Base-by-base conservation (phyloP, 2,888 invertebrate genomes). In the Seira musarum region DNA sequence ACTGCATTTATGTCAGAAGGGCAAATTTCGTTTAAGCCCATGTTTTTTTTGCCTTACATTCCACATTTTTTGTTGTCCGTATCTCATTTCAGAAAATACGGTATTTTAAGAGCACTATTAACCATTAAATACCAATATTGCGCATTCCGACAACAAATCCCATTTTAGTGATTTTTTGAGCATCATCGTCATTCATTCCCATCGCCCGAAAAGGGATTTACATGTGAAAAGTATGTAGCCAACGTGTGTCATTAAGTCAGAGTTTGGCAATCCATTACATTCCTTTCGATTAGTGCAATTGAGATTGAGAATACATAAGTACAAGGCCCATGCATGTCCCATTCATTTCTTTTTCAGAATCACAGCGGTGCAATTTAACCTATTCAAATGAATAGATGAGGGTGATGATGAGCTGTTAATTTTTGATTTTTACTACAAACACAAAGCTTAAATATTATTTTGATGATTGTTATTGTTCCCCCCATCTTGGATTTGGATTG, bases 201-300 rank as follows among this genome's bases (percentile, higher is more conserved):
- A 63, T 21, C 57, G 64, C 71, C 72, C 72, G 72, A 72, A 72
- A 72, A 72, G 65, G 72, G 72, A 72, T 72, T 71, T 72, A 72
- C 72, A 72, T 46, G 40, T 72, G 46, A 24, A 57, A 57, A 57
- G 57, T 57, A 72, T 72, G 64, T 64, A 64, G 61, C 63, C n/a
- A n/a, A 71, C 64, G 53, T 24, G 35, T n/a, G 53, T 65, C 72
- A 72, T 72, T 64, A 72, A 72, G 19, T 64, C 64, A 72, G 24
- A 24, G 25, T 72, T 72, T 72, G 64, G 49, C 53, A 72, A 64
- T 57, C 65, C 72, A 19, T n/a, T n/a, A n/a, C n/a, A n/a, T 72
- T 25, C 25, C 65, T 63, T 72, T 49, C 72, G 57, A 57, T 57
- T 57, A 57, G 57, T 5, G 57, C 17, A 5, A 57, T 57, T 57